phyloP scores from a whole-genome alignment of 2,113 vertebrate genomes.

The Tachysurus vachellii region DNA sequence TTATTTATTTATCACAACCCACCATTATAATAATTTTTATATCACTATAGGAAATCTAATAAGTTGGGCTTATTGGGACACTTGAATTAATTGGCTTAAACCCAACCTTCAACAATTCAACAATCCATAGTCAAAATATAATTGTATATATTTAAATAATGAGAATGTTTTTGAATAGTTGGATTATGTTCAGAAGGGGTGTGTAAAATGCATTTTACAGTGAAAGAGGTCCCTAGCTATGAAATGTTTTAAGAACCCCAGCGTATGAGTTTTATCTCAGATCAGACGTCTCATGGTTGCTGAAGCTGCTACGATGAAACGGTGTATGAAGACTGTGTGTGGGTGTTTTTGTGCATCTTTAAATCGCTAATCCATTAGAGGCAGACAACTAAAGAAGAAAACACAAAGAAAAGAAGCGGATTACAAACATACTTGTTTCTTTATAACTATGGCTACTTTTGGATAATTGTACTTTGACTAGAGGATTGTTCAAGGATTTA shows the following conservation, averaged over 20 bases:
- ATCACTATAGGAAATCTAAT: background rate
- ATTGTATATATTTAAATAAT: background rate
- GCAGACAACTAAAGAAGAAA: background rate
- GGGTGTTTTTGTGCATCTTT: slow-evolving; percentile 23
- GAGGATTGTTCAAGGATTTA: background rate
- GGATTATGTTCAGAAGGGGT: background rate
- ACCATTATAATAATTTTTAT: background rate
- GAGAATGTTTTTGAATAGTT: background rate
- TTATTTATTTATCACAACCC: background rate
- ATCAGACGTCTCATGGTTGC: slow-evolving; percentile 30
- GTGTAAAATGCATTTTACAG: background rate
- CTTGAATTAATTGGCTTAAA: background rate
- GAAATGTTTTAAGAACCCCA: background rate
- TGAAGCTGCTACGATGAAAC: slow-evolving; percentile 30
- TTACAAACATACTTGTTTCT: background rate
- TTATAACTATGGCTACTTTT: background rate
- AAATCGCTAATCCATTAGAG: slow-evolving; percentile 27
- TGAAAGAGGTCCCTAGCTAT: background rate
- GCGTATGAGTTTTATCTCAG: background rate
- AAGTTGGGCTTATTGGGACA: background rate
- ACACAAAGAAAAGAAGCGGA: background rate
- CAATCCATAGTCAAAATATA: background rate
- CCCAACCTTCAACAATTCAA: background rate
- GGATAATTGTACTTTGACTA: background rate
- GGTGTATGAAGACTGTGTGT: slow-evolving; percentile 16